These are phyloP conservation scores for Clitarchus hookeri DNA, from an alignment of 2,888 invertebrate species.

Conservation along the genomic window DNA sequence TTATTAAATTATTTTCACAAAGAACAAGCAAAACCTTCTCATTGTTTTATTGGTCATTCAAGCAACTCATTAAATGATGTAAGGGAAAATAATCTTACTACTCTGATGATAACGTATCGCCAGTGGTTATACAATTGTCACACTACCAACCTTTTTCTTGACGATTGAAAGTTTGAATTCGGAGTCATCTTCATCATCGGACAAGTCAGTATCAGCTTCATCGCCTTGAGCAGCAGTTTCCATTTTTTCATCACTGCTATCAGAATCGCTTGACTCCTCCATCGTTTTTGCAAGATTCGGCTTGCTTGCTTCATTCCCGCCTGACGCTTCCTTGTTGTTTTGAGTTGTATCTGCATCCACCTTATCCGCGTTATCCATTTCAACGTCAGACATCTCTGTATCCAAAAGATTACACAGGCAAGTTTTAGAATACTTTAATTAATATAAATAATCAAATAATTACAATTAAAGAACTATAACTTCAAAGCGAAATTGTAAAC, in stretches of 20 bases:
- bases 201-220: neutral
- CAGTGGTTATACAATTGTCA: too few relatives aligned
- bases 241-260: neutral
- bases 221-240: neutral
- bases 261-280: neutral
- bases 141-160: neutral
- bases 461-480: too few relatives aligned
- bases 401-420: too few relatives aligned
- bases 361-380: neutral
- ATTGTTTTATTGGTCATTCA: too few relatives aligned
- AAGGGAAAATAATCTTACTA: too few relatives aligned
- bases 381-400: neutral
- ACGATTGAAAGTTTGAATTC: neutral
- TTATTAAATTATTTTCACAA: too few relatives aligned
- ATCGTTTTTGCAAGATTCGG: neutral
- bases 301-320: neutral
- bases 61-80: slow-evolving; percentile 48
- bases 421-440: too few relatives aligned
- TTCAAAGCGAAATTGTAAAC: too few relatives aligned
- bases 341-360: neutral
- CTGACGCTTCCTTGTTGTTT: neutral
- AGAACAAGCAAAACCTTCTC: too few relatives aligned
- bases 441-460: too few relatives aligned
- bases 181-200: neutral
- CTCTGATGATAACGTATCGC: too few relatives aligned